phyloP scores from a whole-genome alignment of 2,797 vertebrate genomes.

The Chlorospingus flavigularis region DNA sequence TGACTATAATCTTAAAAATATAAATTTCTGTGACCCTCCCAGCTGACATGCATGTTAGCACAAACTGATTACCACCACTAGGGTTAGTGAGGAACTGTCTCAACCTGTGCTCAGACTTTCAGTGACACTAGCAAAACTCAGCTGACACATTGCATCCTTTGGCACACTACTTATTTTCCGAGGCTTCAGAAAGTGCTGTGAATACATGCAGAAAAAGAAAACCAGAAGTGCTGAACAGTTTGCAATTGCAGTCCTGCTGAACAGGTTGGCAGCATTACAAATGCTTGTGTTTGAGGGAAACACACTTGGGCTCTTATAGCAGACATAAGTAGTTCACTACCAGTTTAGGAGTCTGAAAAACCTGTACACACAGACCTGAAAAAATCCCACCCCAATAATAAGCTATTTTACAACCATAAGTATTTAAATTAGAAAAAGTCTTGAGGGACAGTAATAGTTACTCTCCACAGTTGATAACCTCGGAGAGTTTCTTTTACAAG shows the following conservation, averaged over 20 bases:
- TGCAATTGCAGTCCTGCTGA: neutral
- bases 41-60: neutral
- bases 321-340: neutral
- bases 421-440: neutral
- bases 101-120: neutral
- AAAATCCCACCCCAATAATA: neutral
- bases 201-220: neutral
- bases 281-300: neutral
- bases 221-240: neutral
- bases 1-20: neutral
- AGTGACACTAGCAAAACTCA: neutral
- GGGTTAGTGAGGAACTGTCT: neutral
- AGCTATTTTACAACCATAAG: neutral
- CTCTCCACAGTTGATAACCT: neutral
- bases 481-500: neutral
- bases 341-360: neutral
- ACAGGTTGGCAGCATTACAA: neutral
- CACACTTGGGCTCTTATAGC: neutral
- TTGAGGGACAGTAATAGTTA: neutral
- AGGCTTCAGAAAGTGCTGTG: neutral
- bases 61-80: neutral
- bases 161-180: neutral
- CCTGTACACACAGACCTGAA: neutral
- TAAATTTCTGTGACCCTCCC: neutral
- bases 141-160: neutral